These are phyloP conservation scores for Porites cylindrica DNA, from an alignment of 92 coral and sea anemone genomes.

Conservation along the genomic window DNA sequence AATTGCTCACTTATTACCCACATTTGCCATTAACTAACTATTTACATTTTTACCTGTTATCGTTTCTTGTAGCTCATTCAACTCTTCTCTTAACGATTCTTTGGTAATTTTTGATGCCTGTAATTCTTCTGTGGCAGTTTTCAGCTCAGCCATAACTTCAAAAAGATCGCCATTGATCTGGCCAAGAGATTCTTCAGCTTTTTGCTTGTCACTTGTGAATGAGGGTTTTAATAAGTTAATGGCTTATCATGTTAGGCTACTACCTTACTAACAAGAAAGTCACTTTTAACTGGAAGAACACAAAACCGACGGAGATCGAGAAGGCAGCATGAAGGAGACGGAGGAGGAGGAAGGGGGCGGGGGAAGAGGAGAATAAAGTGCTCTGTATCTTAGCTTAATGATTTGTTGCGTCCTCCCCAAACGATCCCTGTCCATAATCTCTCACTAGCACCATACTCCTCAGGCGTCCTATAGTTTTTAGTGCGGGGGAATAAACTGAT, in stretches of 20 bases:
- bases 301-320: no score
- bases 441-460: no score
- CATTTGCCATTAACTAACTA: neutral
- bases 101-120: neutral
- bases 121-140: conserved; percentile 8
- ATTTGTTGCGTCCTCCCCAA: no score
- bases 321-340: no score
- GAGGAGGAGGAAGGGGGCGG: no score
- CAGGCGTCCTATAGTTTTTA: no score
- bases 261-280: no score
- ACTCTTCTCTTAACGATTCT: conserved; percentile 13
- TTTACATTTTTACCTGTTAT: neutral
- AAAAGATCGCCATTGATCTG: neutral
- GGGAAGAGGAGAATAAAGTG: no score
- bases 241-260: neutral
- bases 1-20: neutral
- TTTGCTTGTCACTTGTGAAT: conserved; percentile 6
- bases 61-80: neutral
- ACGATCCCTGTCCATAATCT: no score
- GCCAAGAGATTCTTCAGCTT: conserved; percentile 27
- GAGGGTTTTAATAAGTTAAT: neutral
- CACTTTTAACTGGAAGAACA: no score
- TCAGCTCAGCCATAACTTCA: conserved; percentile 11
- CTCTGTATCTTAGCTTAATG: no score
- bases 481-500: no score